Base-by-base conservation (phyloP, 2,888 invertebrate genomes). In the Alloscopus bannaensis region DNA sequence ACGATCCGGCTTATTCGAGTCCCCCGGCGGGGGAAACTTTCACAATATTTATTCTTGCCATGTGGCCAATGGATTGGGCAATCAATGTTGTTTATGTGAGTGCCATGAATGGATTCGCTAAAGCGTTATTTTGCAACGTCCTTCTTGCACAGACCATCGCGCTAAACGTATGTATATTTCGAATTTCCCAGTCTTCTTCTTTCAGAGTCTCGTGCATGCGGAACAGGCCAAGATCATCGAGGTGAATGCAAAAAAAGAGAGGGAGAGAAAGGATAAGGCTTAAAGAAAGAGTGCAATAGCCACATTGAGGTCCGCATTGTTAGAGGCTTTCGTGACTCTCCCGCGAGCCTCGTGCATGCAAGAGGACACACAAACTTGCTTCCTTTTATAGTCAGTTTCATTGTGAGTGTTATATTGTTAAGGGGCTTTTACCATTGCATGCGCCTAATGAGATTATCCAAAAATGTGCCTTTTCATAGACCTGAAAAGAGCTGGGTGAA, bases 31-130 rank as follows among this genome's bases (percentile, higher is more conserved):
- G 76, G 66, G 31, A 76, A 76, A 45, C 66, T 75, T 75, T 40
- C 66, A 69, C 76, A 76, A 76, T 76, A 76, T 76, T 76, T 76
- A 76, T 76, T 76, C 76, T 62, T 68, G 52, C 68, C 69, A 76
- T 76, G 76, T 69, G 76, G 62, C 52, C 68, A 69, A 76, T 76
- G 76, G 69, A 68, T 76, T 68, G 68, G 76, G 69, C 55, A 76
- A 76, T 76, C 76, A 76, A 69, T 62, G 76, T 62, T 76, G 62
- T 76, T 76, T 75, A 76, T 69, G 76, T 55, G n/a, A 31, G 45
- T 13, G 45, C 40, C 29, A 68, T 69, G 76, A 76, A 76, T 76
- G 60, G 76, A 69, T 66, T 45, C 60, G 40, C 59, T 45, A 29
- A 59, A 47, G 16, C 40, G 47, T 65, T 68, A 31, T 68, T 73